phyloP scores from a whole-genome alignment of 1,140 invertebrate species.

The Amphibalanus amphitrite region DNA sequence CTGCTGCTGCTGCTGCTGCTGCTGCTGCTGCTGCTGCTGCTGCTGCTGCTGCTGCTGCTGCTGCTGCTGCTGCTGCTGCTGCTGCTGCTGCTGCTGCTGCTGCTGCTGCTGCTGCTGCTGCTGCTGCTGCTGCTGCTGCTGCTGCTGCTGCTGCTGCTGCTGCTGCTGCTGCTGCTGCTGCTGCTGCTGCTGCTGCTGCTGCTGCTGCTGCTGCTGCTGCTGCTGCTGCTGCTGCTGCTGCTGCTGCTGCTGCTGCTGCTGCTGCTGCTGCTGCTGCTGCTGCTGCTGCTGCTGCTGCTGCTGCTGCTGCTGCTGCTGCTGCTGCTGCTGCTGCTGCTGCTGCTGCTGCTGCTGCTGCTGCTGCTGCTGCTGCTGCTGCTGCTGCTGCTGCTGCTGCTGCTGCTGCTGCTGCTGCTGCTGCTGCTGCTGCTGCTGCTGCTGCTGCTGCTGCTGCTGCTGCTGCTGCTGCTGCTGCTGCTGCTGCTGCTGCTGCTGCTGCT shows the following conservation, averaged over 20 bases:
- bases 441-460: constrained; percentile 11
- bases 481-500: not conserved
- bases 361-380: constrained; percentile 12
- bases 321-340: constrained; percentile 12
- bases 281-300: constrained; percentile 12
- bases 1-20: constrained; percentile 11
- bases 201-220: not conserved
- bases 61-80: constrained; percentile 4
- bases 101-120: constrained; percentile 1
- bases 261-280: constrained; percentile 8
- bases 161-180: constrained; percentile 1
- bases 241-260: not conserved
- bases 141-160: not conserved
- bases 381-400: constrained; percentile 10
- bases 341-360: constrained; percentile 10
- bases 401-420: constrained; percentile 11
- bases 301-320: constrained; percentile 10
- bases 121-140: not conserved
- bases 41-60: constrained; percentile 12
- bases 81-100: not conserved
- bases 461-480: constrained; percentile 12
- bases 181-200: not conserved
- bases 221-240: constrained; percentile 1
- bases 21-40: constrained; percentile 11
- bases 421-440: constrained; percentile 11